These are phyloP conservation scores for Leptinotarsa rubiginosa DNA, from an alignment of 2,888 invertebrate genomes.

Conservation along the genomic window DNA sequence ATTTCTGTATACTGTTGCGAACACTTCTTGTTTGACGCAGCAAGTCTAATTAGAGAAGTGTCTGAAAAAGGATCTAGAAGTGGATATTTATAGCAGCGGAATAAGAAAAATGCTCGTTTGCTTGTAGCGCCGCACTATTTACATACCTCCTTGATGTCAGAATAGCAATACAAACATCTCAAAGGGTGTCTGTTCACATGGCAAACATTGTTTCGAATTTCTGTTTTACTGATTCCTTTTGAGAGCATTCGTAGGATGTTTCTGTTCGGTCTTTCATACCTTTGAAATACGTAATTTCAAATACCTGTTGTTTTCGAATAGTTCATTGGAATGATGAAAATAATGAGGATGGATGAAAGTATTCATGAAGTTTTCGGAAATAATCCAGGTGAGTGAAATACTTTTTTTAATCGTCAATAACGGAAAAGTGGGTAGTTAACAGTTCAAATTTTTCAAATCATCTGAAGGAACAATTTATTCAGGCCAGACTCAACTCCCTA, in stretches of 20 bases:
- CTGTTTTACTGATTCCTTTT: neutral
- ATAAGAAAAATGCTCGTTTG: constrained; percentile 27
- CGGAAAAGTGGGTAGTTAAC: no score
- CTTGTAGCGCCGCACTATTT: constrained; percentile 34
- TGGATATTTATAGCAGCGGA: constrained; percentile 40
- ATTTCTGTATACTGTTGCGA: constrained; percentile 23
- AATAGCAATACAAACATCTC: constrained; percentile 30
- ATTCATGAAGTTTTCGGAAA: no score
- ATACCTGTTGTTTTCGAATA: neutral
- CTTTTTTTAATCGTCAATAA: no score
- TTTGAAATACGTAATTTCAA: neutral
- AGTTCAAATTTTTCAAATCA: no score
- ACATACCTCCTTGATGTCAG: constrained; percentile 33
- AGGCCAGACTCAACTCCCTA: no score
- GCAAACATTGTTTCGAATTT: constrained; percentile 20
- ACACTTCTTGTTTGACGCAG: constrained; percentile 39
- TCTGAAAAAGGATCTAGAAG: constrained; percentile 48
- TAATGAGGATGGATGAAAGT: no score
- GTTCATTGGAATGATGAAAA: no score
- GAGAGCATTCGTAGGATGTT: neutral
- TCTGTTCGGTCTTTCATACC: neutral
- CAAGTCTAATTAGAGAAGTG: constrained; percentile 50
- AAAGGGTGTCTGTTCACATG: constrained; percentile 20
- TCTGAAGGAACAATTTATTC: no score
- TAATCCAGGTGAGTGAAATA: no score